Evolutionary conservation across 2,888 invertebrate species (phyloP).

Genomic region (Nasonia oneida): DNA sequence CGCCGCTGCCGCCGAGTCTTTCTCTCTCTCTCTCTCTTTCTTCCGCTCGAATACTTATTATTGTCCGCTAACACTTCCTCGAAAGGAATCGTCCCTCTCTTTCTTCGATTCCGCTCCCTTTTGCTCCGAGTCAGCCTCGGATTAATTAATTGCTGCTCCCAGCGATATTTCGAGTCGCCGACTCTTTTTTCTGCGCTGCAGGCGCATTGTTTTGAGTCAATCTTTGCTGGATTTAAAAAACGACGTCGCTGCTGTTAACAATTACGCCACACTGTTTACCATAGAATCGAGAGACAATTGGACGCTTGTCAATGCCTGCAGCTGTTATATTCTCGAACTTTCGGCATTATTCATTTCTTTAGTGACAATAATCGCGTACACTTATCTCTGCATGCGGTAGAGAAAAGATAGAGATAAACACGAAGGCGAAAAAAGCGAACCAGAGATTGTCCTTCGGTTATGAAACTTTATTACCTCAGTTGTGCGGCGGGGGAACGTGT

Average conservation of each 20-base stretch:
- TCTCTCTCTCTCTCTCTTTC: neutral
- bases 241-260: neutral
- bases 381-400: neutral
- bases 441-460: constrained; percentile 36
- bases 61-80: constrained; percentile 48
- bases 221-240: neutral
- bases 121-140: neutral
- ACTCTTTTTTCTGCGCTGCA: neutral
- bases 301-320: neutral
- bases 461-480: constrained; percentile 47
- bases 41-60: constrained; percentile 50
- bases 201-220: neutral
- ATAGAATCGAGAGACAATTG: neutral
- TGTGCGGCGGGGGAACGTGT: neutral
- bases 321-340: no score
- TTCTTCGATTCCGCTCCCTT: constrained; percentile 12
- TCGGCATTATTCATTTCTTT: neutral
- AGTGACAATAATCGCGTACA: neutral
- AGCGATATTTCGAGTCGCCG: neutral
- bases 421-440: neutral
- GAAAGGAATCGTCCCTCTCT: constrained; percentile 27
- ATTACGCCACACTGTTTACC: neutral
- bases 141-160: constrained; percentile 47
- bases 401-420: neutral
- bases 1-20: neutral